phyloP scores from a whole-genome alignment of 2,113 vertebrate species.

The Hippoglossus stenolepis region DNA sequence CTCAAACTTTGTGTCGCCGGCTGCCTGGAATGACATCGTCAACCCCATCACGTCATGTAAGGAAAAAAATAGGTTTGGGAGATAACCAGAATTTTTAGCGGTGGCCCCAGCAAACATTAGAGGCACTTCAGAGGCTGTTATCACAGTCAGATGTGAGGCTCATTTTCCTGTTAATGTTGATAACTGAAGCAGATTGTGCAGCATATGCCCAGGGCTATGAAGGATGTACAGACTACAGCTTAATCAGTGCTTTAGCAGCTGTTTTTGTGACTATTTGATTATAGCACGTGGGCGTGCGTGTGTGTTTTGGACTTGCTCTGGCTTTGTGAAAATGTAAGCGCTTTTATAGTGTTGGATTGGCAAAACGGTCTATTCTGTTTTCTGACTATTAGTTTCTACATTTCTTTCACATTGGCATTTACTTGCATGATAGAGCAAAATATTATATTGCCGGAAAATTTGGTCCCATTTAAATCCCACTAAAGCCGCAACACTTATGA shows the following conservation, averaged over 20 bases:
- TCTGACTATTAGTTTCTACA: background rate
- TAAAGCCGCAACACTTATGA: background rate
- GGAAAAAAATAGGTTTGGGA: constrained; percentile 19
- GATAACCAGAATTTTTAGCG: constrained; percentile 35
- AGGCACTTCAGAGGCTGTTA: constrained; percentile 37
- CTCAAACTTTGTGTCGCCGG: background rate
- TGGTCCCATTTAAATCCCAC: background rate
- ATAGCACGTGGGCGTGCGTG: background rate
- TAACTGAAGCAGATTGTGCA: constrained; percentile 54
- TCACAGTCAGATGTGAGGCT: constrained; percentile 54
- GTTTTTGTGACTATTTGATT: constrained; percentile 61
- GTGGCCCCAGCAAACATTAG: constrained; percentile 45
- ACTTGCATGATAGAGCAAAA: background rate
- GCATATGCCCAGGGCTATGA: constrained; percentile 65
- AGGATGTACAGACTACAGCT: constrained; percentile 55
- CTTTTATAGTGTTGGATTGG: constrained; percentile 34
- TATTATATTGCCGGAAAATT: background rate
- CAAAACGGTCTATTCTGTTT: constrained; percentile 27
- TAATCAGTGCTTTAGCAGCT: constrained; percentile 70
- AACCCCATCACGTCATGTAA: constrained; percentile 1
- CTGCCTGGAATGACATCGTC: background rate
- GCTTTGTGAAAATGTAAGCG: constrained; percentile 43
- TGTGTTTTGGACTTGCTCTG: constrained; percentile 13
- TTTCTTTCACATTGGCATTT: background rate
- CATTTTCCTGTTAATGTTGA: constrained; percentile 64